phyloP scores from a whole-genome alignment of 2,797 vertebrate species.

The Lepilemur ruficaudatus region DNA sequence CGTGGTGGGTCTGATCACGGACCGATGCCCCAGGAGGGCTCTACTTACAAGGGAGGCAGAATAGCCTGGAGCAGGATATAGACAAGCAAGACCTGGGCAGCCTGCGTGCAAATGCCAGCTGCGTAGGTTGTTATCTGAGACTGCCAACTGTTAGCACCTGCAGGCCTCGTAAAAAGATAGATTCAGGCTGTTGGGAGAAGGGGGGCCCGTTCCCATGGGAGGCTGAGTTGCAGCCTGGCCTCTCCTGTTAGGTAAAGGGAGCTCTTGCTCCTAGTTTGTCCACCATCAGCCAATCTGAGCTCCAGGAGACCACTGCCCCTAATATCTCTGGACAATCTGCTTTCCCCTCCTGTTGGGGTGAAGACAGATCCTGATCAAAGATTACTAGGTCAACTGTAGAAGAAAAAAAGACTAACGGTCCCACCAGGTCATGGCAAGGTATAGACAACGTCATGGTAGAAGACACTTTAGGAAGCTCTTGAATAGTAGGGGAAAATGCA shows the following conservation, averaged over 20 bases:
- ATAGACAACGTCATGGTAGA: neutral
- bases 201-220: neutral
- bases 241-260: neutral
- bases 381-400: neutral
- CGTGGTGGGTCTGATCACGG: rapidly evolving
- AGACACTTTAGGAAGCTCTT: neutral
- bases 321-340: neutral
- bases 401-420: neutral
- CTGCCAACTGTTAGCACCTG: neutral
- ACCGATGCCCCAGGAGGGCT: neutral
- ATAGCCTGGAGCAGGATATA: rapidly evolving
- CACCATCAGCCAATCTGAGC: too few relatives aligned
- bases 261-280: rapidly evolving
- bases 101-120: neutral
- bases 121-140: neutral
- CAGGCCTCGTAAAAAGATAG: neutral
- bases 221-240: neutral
- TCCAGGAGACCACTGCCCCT: neutral
- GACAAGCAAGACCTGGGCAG: neutral
- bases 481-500: neutral
- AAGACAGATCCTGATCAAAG: neutral
- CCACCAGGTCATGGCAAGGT: neutral
- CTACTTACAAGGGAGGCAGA: neutral
- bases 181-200: neutral
- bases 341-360: neutral